Conservation (phyloP, 2,797 vertebrate species). For the Smutsia gigantea region DNA sequence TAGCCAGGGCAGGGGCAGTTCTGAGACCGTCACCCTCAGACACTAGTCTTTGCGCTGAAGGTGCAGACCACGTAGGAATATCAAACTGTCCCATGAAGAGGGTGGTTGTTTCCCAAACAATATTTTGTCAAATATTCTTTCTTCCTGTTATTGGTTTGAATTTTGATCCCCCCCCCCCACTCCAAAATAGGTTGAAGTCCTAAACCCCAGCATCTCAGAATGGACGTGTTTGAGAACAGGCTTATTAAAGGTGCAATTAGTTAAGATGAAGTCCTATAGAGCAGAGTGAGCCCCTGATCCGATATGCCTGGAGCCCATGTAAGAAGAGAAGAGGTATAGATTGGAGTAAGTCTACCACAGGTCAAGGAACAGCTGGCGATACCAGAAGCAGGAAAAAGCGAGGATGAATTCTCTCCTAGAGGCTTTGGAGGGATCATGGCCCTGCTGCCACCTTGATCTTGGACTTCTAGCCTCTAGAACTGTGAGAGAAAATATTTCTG, state of each 20-base stretch:
- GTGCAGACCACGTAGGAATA: background rate
- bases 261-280: background rate
- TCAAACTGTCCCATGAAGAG: background rate
- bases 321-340: background rate
- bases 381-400: background rate
- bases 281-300: background rate
- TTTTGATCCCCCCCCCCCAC: background rate
- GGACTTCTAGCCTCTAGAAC: background rate
- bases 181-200: background rate
- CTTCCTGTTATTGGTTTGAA: background rate
- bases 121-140: background rate
- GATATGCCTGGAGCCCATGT: fast-evolving
- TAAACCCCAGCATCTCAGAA: background rate
- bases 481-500: background rate
- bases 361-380: background rate
- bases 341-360: fast-evolving
- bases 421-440: background rate
- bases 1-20: background rate
- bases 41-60: background rate
- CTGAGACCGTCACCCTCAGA: background rate
- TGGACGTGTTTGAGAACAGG: background rate
- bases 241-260: background rate
- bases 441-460: background rate
- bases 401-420: background rate
- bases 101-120: background rate